A percentile compares a stretch with the other conserved stretches of the same genome.
Conservation (phyloP, 2,888 invertebrate species). For the Pyrgus malvae region DNA sequence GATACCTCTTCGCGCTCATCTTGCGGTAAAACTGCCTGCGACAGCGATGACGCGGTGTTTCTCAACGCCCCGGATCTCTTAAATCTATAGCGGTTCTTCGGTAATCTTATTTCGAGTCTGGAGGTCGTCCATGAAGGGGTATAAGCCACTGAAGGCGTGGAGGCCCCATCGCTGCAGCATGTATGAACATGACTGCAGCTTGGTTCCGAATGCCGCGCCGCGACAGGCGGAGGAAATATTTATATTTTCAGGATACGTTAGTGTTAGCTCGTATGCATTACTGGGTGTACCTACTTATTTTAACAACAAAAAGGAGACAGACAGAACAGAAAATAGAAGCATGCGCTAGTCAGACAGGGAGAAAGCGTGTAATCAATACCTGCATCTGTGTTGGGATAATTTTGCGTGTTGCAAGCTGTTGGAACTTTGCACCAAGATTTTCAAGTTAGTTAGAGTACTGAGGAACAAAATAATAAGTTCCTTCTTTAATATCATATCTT, state of each 20-base stretch:
- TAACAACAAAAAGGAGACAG: not conserved
- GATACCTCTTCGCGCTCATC: not conserved
- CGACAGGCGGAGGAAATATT: not conserved
- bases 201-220: not conserved
- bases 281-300: not conserved
- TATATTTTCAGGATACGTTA: not conserved
- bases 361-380: not conserved
- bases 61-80: not conserved
- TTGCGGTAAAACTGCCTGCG: too few relatives aligned
- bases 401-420: not conserved
- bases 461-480: too few relatives aligned
- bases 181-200: not conserved
- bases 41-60: not conserved
- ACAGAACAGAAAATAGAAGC: not conserved
- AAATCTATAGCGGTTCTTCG: not conserved
- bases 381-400: not conserved
- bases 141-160: not conserved
- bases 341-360: not conserved
- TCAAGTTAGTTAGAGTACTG: not conserved
- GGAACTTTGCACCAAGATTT: not conserved
- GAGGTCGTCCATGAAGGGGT: not conserved
- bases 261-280: not conserved
- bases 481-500: too few relatives aligned
- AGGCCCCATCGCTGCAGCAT: not conserved
- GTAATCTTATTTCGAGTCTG: not conserved